Base-by-base conservation (phyloP, 2,888 invertebrate species). In the Archips xylosteana region DNA sequence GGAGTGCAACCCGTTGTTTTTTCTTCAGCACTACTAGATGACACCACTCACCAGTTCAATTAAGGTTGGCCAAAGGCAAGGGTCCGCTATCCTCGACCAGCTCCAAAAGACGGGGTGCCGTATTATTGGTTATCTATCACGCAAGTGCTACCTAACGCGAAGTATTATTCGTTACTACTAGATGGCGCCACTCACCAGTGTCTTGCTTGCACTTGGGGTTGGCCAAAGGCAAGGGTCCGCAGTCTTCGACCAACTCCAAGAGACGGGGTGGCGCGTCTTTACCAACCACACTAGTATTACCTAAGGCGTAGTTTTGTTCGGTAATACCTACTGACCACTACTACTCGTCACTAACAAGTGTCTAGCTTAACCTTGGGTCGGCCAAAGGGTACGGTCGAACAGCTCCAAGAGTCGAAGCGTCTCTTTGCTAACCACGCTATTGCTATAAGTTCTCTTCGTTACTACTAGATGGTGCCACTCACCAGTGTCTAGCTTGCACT, bases 401-500 rank as follows among this genome's bases (percentile, higher is more conserved):
- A 47, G 47, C 12, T 47, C 45, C 45, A 45, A 9, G 10, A 45
- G 45, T 0, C 45, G 12, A 3, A 10, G 45, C 10, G 12, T 39
- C 5, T 45, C 45, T 45, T 45, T 12, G 12, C 45, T 45, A 10
- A 9, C 45, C 45, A 45, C 12, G 12, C 9, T 10, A 1, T n/a
- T 5, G 1, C 49, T 49, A 49, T 12, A 5, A 49, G 49, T 59
- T 34, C 1, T 4, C 34, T 23, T 34, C 59, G 9, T 42, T 23
- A 2, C 10, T 45, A 15, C n/a, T 6, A n/a, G 42, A 39, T 34
- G 42, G 0, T 3, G 36, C 3, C 9, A 45, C 85, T 77, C 49
- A 94, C 94, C 94, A 82, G 92, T 89, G 81, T 97, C 97, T 76
- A 98, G 95, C 89, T 98, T 97, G 96, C 98, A 98, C 87, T 97